A percentile compares a stretch with the other conserved stretches of the same genome.
Evolutionary conservation across 1,140 invertebrate genomes (phyloP).

Genomic region (Euwallacea similis): DNA sequence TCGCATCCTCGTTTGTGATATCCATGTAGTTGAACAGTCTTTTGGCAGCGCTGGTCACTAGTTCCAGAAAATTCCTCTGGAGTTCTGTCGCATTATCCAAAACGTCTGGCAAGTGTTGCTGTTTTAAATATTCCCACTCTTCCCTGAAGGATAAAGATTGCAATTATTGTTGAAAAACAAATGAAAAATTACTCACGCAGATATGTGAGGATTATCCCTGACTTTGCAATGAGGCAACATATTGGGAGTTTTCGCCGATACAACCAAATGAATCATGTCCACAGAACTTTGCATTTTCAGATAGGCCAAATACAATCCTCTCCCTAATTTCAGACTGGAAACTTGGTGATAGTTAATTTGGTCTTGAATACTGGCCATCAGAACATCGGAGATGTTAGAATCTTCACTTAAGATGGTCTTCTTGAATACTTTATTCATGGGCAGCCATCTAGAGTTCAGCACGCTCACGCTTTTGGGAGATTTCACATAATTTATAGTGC

Average conservation of each 20-base stretch:
- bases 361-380: constrained; percentile 83
- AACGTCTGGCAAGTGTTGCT: constrained; percentile 55
- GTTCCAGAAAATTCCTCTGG: constrained; percentile 76
- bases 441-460: constrained; percentile 87
- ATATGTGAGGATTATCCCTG: constrained; percentile 92
- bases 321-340: constrained; percentile 75
- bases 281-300: constrained; percentile 94
- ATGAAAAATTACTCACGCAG: constrained; percentile 69
- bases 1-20: constrained; percentile 67
- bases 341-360: constrained; percentile 92
- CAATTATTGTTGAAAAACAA: neutral
- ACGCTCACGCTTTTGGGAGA: constrained; percentile 82
- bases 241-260: constrained; percentile 87
- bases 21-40: constrained; percentile 80
- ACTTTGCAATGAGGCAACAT: constrained; percentile 91
- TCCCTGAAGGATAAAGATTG: constrained; percentile 64
- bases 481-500: constrained; percentile 80
- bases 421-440: constrained; percentile 71
- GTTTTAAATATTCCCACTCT: constrained; percentile 84
- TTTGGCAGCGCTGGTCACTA: constrained; percentile 69
- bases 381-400: constrained; percentile 76
- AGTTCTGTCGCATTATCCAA: constrained; percentile 66
- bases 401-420: constrained; percentile 64
- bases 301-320: constrained; percentile 92
- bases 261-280: constrained; percentile 91